Conservation (phyloP, 2,797 vertebrate species). For the Trachops cirrhosus region DNA sequence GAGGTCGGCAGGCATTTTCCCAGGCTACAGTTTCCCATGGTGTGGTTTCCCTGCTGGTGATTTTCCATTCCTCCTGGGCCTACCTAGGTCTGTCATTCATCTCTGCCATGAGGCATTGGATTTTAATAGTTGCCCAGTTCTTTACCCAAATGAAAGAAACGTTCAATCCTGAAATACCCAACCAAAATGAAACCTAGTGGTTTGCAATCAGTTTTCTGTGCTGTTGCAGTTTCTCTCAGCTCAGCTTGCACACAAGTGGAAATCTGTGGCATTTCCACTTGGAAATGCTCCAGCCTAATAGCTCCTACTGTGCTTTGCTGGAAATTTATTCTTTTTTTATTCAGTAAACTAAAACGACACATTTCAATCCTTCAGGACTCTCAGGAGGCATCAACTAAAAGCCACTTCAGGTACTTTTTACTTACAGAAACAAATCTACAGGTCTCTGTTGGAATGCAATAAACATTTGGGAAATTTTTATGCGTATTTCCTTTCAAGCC, state of each 20-base stretch:
- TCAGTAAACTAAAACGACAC: neutral
- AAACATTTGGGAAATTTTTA: neutral
- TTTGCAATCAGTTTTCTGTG: neutral
- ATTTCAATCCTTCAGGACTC: neutral
- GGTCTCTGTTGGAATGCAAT: neutral
- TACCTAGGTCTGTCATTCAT: no score
- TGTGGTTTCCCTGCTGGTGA: no score
- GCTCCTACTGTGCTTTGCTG: neutral
- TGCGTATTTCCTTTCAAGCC: neutral
- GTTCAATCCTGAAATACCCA: neutral
- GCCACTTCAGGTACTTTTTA: neutral
- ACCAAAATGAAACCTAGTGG: neutral
- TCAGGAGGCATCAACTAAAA: neutral
- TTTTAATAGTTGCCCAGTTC: neutral
- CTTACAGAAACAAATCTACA: neutral
- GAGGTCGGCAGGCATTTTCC: no score
- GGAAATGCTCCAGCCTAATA: neutral
- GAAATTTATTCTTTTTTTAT: neutral
- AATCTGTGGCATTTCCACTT: neutral
- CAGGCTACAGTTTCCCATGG: no score
- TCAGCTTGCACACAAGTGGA: neutral
- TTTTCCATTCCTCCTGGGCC: no score
- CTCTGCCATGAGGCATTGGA: neutral
- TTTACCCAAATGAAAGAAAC: neutral
- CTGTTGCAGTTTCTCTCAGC: neutral